A percentile compares a stretch with the other conserved stretches of the same genome.
Conservation (phyloP, 2,113 vertebrate species). For the Lethenteron reissneri region DNA sequence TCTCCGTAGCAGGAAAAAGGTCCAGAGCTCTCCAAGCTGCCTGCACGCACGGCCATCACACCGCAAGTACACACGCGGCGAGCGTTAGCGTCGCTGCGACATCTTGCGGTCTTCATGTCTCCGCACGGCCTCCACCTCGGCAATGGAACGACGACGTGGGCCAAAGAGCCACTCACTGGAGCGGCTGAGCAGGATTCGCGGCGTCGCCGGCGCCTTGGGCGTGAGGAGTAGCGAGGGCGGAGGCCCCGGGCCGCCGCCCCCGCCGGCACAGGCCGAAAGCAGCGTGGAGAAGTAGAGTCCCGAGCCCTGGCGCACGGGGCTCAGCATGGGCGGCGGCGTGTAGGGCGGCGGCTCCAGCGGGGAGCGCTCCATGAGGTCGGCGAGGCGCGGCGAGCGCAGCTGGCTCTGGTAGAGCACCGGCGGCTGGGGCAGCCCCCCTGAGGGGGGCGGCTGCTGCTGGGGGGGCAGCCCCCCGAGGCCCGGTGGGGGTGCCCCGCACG, state of each 20-base stretch:
- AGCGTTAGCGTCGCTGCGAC: too few relatives aligned
- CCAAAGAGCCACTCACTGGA: not conserved
- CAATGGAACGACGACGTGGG: too few relatives aligned
- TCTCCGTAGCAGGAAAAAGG: too few relatives aligned
- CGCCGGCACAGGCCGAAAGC: slow-evolving; percentile 13
- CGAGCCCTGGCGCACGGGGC: slow-evolving; percentile 26
- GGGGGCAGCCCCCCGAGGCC: slow-evolving; percentile 3
- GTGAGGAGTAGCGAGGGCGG: not conserved
- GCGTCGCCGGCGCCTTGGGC: slow-evolving; percentile 1
- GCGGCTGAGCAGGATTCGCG: slow-evolving; percentile 5
- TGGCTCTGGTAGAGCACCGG: slow-evolving; percentile 22
- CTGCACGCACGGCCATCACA: too few relatives aligned
- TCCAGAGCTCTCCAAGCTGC: too few relatives aligned
- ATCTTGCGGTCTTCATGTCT: too few relatives aligned
- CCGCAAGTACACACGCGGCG: too few relatives aligned
- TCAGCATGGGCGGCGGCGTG: slow-evolving; percentile 36
- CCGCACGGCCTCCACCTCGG: too few relatives aligned
- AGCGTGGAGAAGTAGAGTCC: slow-evolving; percentile 38
- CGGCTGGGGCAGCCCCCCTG: not conserved
- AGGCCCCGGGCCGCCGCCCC: slow-evolving; percentile 10
- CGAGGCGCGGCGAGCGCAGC: slow-evolving; percentile 23
- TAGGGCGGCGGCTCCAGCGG: slow-evolving; percentile 32
- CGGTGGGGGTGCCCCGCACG: slow-evolving; percentile 8
- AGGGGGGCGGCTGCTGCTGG: not conserved
- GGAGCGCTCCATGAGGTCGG: slow-evolving; percentile 21